phyloP scores from a whole-genome alignment of 2,888 invertebrate genomes.

The Pollenia amentaria region DNA sequence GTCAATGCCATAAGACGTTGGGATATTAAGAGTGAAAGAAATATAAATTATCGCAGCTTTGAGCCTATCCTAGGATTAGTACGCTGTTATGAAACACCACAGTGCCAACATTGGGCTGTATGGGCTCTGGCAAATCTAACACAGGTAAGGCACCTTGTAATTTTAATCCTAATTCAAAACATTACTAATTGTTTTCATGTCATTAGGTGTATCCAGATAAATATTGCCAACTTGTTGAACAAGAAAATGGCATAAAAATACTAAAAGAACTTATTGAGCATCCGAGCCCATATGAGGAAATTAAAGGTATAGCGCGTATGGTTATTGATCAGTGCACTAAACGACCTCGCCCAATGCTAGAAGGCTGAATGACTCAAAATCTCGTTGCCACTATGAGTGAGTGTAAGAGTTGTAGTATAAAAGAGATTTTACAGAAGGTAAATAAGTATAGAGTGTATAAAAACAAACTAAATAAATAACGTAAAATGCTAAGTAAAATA shows the following conservation, averaged over 20 bases:
- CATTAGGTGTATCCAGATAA: slow-evolving; percentile 90
- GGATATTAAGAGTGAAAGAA: slow-evolving; percentile 94
- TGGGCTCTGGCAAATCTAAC: slow-evolving; percentile 99
- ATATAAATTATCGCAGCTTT: slow-evolving; percentile 98
- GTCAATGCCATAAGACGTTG: slow-evolving; percentile 93
- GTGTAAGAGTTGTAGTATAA: slow-evolving; percentile 64
- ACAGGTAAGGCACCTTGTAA: slow-evolving; percentile 80
- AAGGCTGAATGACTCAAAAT: slow-evolving; percentile 76
- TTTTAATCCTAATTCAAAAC: background rate
- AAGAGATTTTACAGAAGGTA: slow-evolving; percentile 51
- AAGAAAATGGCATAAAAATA: slow-evolving; percentile 93
- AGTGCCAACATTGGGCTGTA: slow-evolving; percentile 98
- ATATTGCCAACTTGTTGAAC: slow-evolving; percentile 94
- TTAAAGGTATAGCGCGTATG: slow-evolving; percentile 88
- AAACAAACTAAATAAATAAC: slow-evolving; percentile 46
- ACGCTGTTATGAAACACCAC: slow-evolving; percentile 92
- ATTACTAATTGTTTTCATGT: background rate
- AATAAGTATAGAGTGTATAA: slow-evolving; percentile 45
- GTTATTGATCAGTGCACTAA: slow-evolving; percentile 88
- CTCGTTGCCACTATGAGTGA: slow-evolving; percentile 62
- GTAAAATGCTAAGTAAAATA: slow-evolving; percentile 38
- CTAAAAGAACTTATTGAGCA: slow-evolving; percentile 88
- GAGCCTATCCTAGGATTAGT: slow-evolving; percentile 95
- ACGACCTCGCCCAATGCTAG: slow-evolving; percentile 80
- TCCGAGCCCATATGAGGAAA: slow-evolving; percentile 87